phyloP scores from a whole-genome alignment of 2,113 vertebrate genomes.

The Girardinichthys multiradiatus region DNA sequence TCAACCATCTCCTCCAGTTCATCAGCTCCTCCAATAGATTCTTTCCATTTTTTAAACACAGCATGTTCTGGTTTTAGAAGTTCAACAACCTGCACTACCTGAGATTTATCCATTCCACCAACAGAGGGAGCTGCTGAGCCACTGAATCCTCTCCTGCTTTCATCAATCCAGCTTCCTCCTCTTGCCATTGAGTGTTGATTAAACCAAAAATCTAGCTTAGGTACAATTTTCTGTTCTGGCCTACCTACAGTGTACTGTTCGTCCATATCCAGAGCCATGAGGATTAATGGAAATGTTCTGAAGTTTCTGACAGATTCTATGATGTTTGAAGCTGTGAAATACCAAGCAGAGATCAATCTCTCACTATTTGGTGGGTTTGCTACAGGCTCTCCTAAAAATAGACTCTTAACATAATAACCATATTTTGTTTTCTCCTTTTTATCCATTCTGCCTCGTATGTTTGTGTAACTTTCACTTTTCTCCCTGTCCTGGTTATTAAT shows the following conservation, averaged over 20 bases:
- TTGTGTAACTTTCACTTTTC: not conserved
- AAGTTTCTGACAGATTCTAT: conserved; percentile 55
- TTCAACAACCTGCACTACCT: rapidly evolving
- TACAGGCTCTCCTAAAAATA: not conserved
- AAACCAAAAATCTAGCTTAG: not conserved
- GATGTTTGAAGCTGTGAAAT: conserved; percentile 53
- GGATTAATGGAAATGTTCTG: conserved; percentile 43
- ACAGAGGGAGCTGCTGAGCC: not conserved
- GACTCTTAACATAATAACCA: not conserved
- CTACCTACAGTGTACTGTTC: no score
- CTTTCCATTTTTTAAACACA: no score
- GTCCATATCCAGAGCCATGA: conserved; percentile 39
- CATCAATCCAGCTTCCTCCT: conserved; percentile 1
- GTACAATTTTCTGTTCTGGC: no score
- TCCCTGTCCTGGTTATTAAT: not conserved
- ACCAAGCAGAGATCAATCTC: conserved; percentile 16
- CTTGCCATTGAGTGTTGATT: not conserved
- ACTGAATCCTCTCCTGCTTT: not conserved
- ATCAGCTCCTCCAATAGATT: no score
- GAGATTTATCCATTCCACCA: no score
- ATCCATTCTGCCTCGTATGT: not conserved
- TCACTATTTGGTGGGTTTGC: rapidly evolving
- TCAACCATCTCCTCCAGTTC: no score
- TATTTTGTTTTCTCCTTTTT: not conserved
- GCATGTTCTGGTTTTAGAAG: no score